phyloP scores from a whole-genome alignment of 2,113 vertebrate species.

The mouse (Mus musculus) region GRCm39 chr13:16591001-16591500 shows the following conservation, averaged over 20 bases:
- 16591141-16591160: neutral
- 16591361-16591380: constrained; percentile 78
- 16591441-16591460: constrained; percentile 79
- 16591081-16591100: neutral
- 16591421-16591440: constrained; percentile 81
- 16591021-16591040: neutral
- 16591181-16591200: neutral
- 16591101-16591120: neutral
- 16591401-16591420: constrained; percentile 82
- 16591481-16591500: constrained; percentile 28
- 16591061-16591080: no score
- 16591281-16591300: constrained; percentile 65
- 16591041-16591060: neutral
- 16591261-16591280: constrained; percentile 66
- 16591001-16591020: constrained; percentile 45
- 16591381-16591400: constrained; percentile 83
- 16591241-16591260: constrained; percentile 29
- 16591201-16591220: neutral
- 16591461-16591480: constrained; percentile 79
- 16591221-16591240: neutral
- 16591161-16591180: neutral
- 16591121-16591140: neutral
- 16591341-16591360: constrained; percentile 79
- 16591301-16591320: constrained; percentile 74
- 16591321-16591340: constrained; percentile 72